phyloP scores from a whole-genome alignment of 1,140 invertebrate species.

The Drosophila albomicans region DNA sequence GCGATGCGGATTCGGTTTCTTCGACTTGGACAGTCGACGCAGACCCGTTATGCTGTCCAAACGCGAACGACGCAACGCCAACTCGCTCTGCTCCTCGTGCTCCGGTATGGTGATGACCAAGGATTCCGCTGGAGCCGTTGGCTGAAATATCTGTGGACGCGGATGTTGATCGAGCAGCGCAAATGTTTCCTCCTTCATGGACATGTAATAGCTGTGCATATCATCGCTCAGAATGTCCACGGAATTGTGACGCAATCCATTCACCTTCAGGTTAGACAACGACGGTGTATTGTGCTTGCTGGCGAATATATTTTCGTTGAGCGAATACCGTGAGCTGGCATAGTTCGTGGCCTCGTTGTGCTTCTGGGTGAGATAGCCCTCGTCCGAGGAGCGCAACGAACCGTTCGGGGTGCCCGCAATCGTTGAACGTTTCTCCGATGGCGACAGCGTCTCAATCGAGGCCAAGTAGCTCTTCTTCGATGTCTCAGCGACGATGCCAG shows the following conservation, averaged over 20 bases:
- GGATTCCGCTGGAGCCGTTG: conserved; percentile 9
- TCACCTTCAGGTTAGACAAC: conserved; percentile 60
- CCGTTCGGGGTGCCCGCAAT: conserved; percentile 31
- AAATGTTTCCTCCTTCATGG: conserved; percentile 66
- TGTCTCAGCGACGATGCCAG: conserved; percentile 42
- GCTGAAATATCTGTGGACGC: conserved; percentile 8
- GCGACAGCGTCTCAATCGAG: conserved; percentile 79
- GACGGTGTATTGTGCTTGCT: conserved; percentile 57
- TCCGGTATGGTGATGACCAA: conserved; percentile 71
- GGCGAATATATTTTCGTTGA: conserved; percentile 78
- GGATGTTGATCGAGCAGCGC: conserved; percentile 61
- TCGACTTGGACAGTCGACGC: conserved; percentile 74
- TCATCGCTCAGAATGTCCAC: conserved; percentile 77
- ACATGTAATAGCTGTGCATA: conserved; percentile 69
- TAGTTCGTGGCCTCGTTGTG: conserved; percentile 44
- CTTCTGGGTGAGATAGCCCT: conserved; percentile 71
- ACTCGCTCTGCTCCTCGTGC: conserved; percentile 53
- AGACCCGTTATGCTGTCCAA: conserved; percentile 77
- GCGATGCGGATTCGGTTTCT: conserved; percentile 66
- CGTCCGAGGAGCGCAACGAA: conserved; percentile 67
- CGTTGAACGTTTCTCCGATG: conserved; percentile 76
- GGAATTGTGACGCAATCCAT: conserved; percentile 76
- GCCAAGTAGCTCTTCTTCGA: conserved; percentile 72
- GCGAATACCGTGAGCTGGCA: conserved; percentile 72
- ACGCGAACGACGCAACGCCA: conserved; percentile 58